phyloP scores from a whole-genome alignment of 1,140 invertebrate species.

The Drosophila pseudoananassae region DNA sequence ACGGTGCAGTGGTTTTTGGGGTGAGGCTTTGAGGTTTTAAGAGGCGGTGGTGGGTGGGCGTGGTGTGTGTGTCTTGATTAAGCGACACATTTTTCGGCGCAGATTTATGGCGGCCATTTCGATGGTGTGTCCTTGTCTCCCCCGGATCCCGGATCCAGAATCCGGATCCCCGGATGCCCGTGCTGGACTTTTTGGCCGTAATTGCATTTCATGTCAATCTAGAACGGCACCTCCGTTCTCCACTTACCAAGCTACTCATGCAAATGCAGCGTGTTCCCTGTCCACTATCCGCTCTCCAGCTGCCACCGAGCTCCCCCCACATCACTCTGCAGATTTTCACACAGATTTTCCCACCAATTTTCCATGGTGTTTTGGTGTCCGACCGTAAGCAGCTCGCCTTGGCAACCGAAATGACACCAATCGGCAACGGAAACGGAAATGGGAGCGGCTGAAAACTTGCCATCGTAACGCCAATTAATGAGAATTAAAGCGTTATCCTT shows the following conservation, averaged over 20 bases:
- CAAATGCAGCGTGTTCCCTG: slow-evolving; percentile 43
- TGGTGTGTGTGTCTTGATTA: slow-evolving; percentile 55
- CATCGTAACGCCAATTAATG: slow-evolving; percentile 78
- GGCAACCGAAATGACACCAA: slow-evolving; percentile 54
- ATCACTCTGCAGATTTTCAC: background rate
- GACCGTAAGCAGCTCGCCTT: slow-evolving; percentile 51
- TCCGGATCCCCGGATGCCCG: slow-evolving; percentile 4
- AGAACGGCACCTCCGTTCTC: slow-evolving; percentile 22
- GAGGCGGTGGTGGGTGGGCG: slow-evolving; percentile 1
- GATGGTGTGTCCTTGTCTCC: slow-evolving; percentile 28
- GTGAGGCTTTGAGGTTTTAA: background rate
- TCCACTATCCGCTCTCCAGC: background rate
- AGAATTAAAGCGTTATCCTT: slow-evolving; percentile 71
- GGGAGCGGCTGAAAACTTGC: slow-evolving; percentile 31
- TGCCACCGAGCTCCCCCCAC: background rate
- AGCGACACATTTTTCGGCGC: slow-evolving; percentile 61
- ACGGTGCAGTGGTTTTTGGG: background rate
- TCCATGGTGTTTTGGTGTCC: slow-evolving; percentile 43
- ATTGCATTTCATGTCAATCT: slow-evolving; percentile 82
- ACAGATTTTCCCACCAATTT: slow-evolving; percentile 14
- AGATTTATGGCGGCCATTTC: slow-evolving; percentile 79
- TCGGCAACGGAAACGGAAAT: slow-evolving; percentile 28
- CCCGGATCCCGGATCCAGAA: background rate
- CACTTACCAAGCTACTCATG: slow-evolving; percentile 53
- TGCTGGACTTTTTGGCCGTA: slow-evolving; percentile 56